A percentile compares a stretch with the other conserved stretches of the same genome.
These are phyloP conservation scores for Stenopsyche tienmushanensis DNA, from an alignment of 1,140 invertebrate species.

Conservation along the genomic window DNA sequence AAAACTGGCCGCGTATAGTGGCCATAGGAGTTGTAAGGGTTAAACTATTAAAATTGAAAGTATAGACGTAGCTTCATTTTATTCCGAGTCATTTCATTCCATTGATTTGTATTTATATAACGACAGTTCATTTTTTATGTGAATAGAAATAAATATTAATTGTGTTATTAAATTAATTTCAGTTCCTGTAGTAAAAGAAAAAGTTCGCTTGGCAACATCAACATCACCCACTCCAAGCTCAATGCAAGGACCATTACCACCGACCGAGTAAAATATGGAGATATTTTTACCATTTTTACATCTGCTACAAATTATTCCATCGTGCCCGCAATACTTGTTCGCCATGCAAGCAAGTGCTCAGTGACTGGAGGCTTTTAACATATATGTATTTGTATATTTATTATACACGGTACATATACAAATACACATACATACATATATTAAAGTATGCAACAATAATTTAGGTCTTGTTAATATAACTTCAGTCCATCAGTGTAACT, in stretches of 20 bases:
- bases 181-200: constrained; percentile 90
- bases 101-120: too few relatives aligned
- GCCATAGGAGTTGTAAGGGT: too few relatives aligned
- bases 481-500: constrained; percentile 26
- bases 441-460: background rate
- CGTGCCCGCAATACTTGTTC: constrained; percentile 28
- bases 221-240: constrained; percentile 53
- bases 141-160: too few relatives aligned
- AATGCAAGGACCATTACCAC: constrained; percentile 56
- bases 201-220: constrained; percentile 67
- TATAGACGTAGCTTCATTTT: too few relatives aligned
- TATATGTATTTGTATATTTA: constrained; percentile 15
- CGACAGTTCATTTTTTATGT: too few relatives aligned
- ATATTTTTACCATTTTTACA: constrained; percentile 18
- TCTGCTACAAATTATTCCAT: constrained; percentile 24
- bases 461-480: constrained; percentile 6
- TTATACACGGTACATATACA: background rate
- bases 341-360: constrained; percentile 26
- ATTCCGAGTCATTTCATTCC: too few relatives aligned
- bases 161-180: too few relatives aligned
- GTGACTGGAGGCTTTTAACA: constrained; percentile 18
- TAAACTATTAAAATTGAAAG: too few relatives aligned
- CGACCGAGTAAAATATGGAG: constrained; percentile 48
- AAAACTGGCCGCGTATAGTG: too few relatives aligned
- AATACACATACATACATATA: background rate